A percentile compares a stretch with the other conserved stretches of the same genome.
Evolutionary conservation across 2,888 invertebrate species (phyloP).

Genomic region (Pelosia muscerda): DNA sequence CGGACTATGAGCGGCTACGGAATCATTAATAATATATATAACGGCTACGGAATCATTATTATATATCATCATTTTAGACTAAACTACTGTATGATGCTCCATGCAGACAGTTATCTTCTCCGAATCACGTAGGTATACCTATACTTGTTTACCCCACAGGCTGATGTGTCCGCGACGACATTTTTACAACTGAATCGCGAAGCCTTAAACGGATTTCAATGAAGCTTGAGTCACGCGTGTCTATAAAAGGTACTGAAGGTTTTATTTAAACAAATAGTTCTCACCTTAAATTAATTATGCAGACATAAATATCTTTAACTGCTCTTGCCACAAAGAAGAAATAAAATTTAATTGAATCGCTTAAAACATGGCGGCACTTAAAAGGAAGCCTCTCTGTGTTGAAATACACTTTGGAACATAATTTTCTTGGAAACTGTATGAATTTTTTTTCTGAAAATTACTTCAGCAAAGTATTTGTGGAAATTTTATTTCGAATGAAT

Average conservation of each 20-base stretch:
- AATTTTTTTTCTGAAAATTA: background rate
- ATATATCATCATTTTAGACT: no score
- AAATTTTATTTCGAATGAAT: no score
- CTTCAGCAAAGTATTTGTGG: background rate
- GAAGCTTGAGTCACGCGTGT: constrained; percentile 12
- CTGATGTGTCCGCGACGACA: background rate
- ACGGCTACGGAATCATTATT: no score
- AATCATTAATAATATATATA: no score
- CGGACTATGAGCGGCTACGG: no score
- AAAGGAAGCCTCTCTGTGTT: constrained; percentile 21
- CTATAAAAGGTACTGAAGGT: constrained; percentile 34
- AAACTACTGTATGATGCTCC: no score
- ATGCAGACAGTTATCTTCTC: no score
- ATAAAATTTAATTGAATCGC: constrained; percentile 33
- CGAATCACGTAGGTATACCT: no score
- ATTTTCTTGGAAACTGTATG: background rate
- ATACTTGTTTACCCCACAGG: background rate
- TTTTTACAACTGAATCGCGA: background rate
- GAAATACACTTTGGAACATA: background rate
- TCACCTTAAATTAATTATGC: constrained; percentile 39
- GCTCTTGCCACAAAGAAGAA: constrained; percentile 38
- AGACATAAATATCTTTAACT: constrained; percentile 34
- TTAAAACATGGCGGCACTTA: constrained; percentile 32
- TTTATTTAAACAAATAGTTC: constrained; percentile 34
- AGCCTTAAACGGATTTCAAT: constrained; percentile 2